phyloP scores from a whole-genome alignment of 2,113 vertebrate species.

The Clinocottus analis region DNA sequence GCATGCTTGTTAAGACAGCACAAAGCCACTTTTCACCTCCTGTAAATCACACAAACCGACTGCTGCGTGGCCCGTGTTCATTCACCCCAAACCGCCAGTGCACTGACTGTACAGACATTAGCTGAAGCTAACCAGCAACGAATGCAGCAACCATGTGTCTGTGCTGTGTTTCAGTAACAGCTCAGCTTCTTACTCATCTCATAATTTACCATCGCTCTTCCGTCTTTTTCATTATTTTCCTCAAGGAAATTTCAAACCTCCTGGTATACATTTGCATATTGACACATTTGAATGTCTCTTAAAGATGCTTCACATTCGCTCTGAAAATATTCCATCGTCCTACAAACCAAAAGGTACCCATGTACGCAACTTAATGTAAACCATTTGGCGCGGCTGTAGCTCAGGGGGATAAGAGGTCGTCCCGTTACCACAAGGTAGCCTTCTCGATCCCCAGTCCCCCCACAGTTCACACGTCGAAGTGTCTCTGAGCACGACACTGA shows the following conservation, averaged over 20 bases:
- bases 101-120: background rate
- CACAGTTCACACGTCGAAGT: no score
- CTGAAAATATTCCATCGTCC: background rate
- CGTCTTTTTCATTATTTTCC: background rate
- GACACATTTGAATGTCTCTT: background rate
- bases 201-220: background rate
- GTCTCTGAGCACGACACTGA: no score
- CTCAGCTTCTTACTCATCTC: background rate
- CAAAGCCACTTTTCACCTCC: background rate
- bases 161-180: background rate
- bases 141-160: background rate
- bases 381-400: no score
- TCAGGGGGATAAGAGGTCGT: no score
- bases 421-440: no score
- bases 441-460: no score
- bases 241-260: background rate
- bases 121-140: background rate
- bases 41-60: background rate
- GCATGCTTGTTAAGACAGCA: background rate
- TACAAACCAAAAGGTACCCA: background rate
- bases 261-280: background rate
- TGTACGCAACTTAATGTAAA: background rate
- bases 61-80: background rate
- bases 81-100: background rate
- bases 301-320: background rate